Evolutionary conservation across 1,140 invertebrate species (phyloP).

Genomic region (Drosophila pallidifrons): DNA sequence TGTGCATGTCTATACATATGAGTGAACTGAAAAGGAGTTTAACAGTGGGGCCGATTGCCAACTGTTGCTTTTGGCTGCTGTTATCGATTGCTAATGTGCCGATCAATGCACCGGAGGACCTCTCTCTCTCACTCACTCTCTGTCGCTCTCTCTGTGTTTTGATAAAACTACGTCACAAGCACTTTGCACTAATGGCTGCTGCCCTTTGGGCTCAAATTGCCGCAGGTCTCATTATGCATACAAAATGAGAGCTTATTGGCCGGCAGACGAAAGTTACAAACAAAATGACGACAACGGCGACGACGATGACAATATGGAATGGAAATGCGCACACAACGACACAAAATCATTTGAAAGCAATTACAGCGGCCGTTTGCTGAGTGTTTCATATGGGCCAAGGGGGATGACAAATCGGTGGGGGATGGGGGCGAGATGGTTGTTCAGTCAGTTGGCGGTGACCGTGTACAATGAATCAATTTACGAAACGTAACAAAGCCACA

Average conservation of each 20-base stretch:
- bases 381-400: not conserved
- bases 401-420: not conserved
- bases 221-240: slow-evolving; percentile 77
- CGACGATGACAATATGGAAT: slow-evolving; percentile 70
- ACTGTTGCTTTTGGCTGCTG: slow-evolving; percentile 7
- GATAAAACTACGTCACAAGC: slow-evolving; percentile 22
- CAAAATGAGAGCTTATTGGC: slow-evolving; percentile 75
- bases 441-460: slow-evolving; percentile 55
- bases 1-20: no score
- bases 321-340: slow-evolving; percentile 76
- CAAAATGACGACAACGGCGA: slow-evolving; percentile 46
- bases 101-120: not conserved
- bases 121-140: no score
- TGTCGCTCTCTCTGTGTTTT: not conserved
- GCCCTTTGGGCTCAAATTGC: slow-evolving; percentile 60
- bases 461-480: slow-evolving; percentile 82
- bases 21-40: not conserved
- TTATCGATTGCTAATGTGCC: not conserved
- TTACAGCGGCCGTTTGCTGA: slow-evolving; percentile 53
- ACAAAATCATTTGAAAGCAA: slow-evolving; percentile 83
- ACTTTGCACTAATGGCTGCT: slow-evolving; percentile 69
- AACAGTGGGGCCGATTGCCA: not conserved
- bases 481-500: slow-evolving; percentile 81
- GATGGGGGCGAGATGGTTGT: slow-evolving; percentile 2
- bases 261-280: slow-evolving; percentile 38